These are phyloP conservation scores for Sciurus vulgaris DNA, from an alignment of 2,797 vertebrate genomes.

Conservation along the genomic window DNA sequence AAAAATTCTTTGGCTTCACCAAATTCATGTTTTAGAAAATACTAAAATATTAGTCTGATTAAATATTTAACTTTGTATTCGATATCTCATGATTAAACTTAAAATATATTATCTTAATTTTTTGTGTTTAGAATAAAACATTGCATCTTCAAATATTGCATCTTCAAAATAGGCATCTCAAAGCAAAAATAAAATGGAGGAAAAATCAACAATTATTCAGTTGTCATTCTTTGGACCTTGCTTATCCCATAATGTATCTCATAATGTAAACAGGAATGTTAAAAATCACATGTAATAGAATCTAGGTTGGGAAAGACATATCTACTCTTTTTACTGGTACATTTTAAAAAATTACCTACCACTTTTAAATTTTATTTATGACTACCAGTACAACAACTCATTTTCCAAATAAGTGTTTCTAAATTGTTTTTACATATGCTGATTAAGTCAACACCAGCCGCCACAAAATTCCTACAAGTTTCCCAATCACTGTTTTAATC, in stretches of 20 bases:
- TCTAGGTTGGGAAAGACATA: neutral
- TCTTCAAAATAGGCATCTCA: neutral
- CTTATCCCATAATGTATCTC: neutral
- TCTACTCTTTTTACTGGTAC: neutral
- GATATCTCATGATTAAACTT: neutral
- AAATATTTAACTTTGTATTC: neutral
- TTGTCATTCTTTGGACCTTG: neutral
- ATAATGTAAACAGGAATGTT: neutral
- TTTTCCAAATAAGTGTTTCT: conserved; percentile 13
- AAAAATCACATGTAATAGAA: neutral
- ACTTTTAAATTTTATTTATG: conserved; percentile 64
- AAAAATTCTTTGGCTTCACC: neutral
- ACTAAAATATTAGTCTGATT: neutral
- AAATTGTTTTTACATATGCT: neutral
- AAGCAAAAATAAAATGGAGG: neutral
- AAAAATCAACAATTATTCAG: neutral
- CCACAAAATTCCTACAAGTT: neutral
- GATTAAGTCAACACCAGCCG: conserved; percentile 15
- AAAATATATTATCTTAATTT: neutral
- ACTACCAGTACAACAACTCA: neutral
- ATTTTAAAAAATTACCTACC: neutral
- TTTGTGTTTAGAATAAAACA: neutral
- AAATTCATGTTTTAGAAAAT: conserved; percentile 29
- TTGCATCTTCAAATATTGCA: neutral
- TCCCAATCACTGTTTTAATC: neutral